Base-by-base conservation (phyloP, 2,797 vertebrate genomes). In the Liasis olivaceus region DNA sequence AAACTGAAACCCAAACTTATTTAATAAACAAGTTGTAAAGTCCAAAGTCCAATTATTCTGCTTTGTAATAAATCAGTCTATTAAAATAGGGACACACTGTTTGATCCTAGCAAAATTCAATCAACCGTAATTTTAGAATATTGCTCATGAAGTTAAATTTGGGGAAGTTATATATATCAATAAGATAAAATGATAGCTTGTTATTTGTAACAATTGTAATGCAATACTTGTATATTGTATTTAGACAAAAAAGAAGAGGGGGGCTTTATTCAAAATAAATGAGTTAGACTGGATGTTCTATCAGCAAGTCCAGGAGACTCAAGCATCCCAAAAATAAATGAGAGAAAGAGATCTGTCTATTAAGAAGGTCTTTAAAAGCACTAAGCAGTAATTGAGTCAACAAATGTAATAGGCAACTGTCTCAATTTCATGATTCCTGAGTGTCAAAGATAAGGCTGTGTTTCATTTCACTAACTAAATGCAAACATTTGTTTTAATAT, bases 271-370 rank as follows among this genome's bases (percentile, higher is more conserved):
- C 58, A 87, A 62, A 62, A 51, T 15, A 66, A 90, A 84, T 58
- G 20, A 60, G 0, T 28, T 62, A 17, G 15, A 51, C 13, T 26
- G 7, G 85, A 72, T 91, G 36, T 47, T 14, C 85, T 36, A 87
- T 64, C 63, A 24, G 63, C 26, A 11, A 86, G 42, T 28, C 28
- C 84, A 86, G 22, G 51, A 59, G 31, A 26, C n/a, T 87, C 31
- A 91, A 47, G 54, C n/a, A 47, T 12, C 24, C 28, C 31, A 69
- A 28, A 4, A 31, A 36, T 42, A 58, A 91, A 87, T 69, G 31
- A 47, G 26, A 72, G n/a, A 69, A 14, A 15, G 8, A 94, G 94
- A 92, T 93, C 93, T 94, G 93, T 94, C 93, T 96, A 91, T 91
- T 87, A 95, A 94, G 91, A 94, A 88, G 81, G 47, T 93, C 20